phyloP scores from a whole-genome alignment of 2,888 invertebrate species.

The Drosophila affinis region DNA sequence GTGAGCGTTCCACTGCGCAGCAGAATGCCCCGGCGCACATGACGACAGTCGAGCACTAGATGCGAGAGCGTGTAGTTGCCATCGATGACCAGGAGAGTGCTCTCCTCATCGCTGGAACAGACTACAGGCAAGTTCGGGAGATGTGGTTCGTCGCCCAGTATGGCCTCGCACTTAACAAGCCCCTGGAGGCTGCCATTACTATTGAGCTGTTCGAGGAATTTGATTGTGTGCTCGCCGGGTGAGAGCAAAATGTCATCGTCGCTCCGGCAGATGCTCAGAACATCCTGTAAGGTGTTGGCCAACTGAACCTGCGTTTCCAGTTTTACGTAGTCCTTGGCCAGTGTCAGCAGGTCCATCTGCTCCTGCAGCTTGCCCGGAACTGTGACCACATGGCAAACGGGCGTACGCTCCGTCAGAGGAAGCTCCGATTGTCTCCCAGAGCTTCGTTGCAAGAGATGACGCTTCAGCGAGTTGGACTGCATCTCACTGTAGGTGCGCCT shows the following conservation, averaged over 20 bases:
- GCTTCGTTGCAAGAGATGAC: conserved; percentile 46
- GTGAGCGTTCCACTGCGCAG: conserved; percentile 84
- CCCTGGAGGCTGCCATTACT: conserved; percentile 83
- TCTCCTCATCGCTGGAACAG: conserved; percentile 84
- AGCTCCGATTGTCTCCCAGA: background rate
- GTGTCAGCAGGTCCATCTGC: conserved; percentile 84
- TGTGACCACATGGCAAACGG: conserved; percentile 83
- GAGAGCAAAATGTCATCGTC: conserved; percentile 85
- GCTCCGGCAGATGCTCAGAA: conserved; percentile 78
- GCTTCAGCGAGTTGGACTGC: conserved; percentile 67
- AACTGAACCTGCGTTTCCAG: conserved; percentile 83
- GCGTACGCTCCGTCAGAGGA: conserved; percentile 20
- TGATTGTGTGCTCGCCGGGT: conserved; percentile 84
- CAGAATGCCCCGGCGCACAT: conserved; percentile 85
- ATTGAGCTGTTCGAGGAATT: conserved; percentile 85
- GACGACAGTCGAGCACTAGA: conserved; percentile 85
- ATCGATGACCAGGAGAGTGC: conserved; percentile 85
- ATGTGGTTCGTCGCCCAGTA: conserved; percentile 10
- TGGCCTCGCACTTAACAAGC: conserved; percentile 29
- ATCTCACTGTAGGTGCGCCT: conserved; percentile 84
- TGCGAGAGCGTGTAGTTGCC: conserved; percentile 85
- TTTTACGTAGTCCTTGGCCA: conserved; percentile 82
- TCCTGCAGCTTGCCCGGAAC: conserved; percentile 84
- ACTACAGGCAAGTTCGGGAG: conserved; percentile 77
- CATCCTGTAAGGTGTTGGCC: conserved; percentile 81